Evolutionary conservation across 1,140 invertebrate genomes (phyloP), one percentile per base, ranked within the genome.

Genomic region (Drosophila kurseongensis): DNA sequence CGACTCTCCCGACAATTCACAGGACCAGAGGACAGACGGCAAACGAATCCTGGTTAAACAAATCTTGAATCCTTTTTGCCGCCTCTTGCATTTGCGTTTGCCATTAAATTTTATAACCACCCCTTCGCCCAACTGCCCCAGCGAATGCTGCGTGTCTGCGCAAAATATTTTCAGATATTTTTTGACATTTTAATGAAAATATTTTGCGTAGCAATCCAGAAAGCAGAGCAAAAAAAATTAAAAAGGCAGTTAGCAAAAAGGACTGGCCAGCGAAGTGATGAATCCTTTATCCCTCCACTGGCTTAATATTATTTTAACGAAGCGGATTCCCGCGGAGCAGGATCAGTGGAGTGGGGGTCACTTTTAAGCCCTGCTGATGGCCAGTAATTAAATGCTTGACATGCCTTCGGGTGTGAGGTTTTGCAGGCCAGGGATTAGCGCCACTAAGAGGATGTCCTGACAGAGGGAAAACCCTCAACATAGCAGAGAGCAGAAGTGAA

Each of bases 311-410:
- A 69, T 88, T 88, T 88, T 89, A 88, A 88, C 83, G 80, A 83
- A 86, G 75, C 81, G 71, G 72, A 84, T 84, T 84, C 65, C 65
- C 66, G 47, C 35, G 47, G 45, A 65, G 62, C 63, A 51, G 66
- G 75, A 50, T 52, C 42, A 35, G 36, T 40, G 57, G 44, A 52
- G 38, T 29, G 50, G 55, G 47, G 66, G 54, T 73, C 48, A 71
- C 57, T 86, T 86, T 86, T 86, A 86, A 88, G 83, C 76, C 78
- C 44, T 75, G 74, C 83, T 88, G 83, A 88, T 88, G 83, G 79
- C 51, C 84, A 88, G 83, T 88, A 88, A 88, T 89, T 88, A 88
- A 88, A 88, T 88, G 83, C 84, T 88, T 88, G 83, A 88, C 83
- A 88, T 88, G 76, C 84, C 82, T 5, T 50, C 18, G 48, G 77